A percentile compares a stretch with the other conserved stretches of the same genome.
phyloP scores from a whole-genome alignment of 64 coral and sea anemone genomes.

The Dendrophyllia cribrosa region DNA sequence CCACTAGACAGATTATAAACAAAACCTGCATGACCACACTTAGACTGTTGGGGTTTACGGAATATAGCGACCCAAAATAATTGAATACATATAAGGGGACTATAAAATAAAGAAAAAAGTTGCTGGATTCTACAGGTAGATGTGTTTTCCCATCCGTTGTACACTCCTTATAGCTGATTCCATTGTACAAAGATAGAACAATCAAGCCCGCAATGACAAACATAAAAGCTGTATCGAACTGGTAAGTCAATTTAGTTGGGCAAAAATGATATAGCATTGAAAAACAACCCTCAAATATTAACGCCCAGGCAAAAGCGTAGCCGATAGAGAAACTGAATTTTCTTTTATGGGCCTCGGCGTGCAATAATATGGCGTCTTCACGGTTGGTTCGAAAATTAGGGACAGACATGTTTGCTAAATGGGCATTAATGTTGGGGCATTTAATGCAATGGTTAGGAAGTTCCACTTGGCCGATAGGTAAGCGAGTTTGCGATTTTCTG shows the following conservation, averaged over 20 bases:
- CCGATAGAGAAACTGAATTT: conserved; percentile 80
- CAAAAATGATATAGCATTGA: conserved; percentile 87
- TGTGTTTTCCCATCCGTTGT: background rate
- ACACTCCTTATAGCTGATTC: conserved; percentile 43
- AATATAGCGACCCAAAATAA: conserved; percentile 80
- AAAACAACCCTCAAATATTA: conserved; percentile 89
- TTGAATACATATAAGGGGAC: conserved; percentile 79
- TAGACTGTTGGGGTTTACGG: background rate
- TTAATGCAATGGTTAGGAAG: conserved; percentile 22
- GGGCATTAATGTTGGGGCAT: conserved; percentile 28
- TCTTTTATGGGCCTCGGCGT: conserved; percentile 40
- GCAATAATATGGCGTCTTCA: conserved; percentile 2
- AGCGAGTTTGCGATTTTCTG: background rate
- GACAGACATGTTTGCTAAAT: conserved; percentile 37
- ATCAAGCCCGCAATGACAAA: conserved; percentile 79
- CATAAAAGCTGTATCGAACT: conserved; percentile 93
- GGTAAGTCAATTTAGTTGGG: conserved; percentile 73
- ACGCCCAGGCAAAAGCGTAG: conserved; percentile 87
- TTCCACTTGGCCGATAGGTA: conserved; percentile 24
- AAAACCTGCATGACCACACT: background rate
- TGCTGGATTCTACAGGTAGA: conserved; percentile 59
- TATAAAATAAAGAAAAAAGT: conserved; percentile 76
- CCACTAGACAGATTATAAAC: conserved; percentile 25
- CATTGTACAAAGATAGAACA: conserved; percentile 76
- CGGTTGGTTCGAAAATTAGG: conserved; percentile 5